Percentiles rank a stretch among this genome's conserved stretches.
Conservation (phyloP, 2,888 invertebrate genomes). For the Apamea monoglypha region DNA sequence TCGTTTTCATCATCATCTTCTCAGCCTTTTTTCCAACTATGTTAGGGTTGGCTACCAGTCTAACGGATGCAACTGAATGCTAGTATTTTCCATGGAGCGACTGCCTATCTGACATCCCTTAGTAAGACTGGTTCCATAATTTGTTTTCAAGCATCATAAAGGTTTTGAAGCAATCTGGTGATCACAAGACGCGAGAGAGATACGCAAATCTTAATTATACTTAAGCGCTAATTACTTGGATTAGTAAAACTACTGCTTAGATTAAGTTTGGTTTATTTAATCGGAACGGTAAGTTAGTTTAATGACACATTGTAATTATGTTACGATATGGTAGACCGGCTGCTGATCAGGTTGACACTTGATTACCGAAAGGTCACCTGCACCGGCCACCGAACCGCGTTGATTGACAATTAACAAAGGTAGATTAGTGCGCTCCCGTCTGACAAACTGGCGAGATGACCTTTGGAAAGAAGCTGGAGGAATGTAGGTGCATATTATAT, state of each 20-base stretch:
- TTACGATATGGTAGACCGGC: slow-evolving; percentile 6
- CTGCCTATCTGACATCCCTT: no score
- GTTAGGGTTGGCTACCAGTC: no score
- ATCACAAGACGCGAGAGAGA: no score
- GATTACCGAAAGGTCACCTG: slow-evolving; percentile 29
- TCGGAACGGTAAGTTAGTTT: not conserved
- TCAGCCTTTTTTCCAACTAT: no score
- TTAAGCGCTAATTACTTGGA: not conserved
- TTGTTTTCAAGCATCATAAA: no score
- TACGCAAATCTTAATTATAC: no score
- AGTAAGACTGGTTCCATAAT: no score
- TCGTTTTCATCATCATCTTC: no score
- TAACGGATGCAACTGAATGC: no score
- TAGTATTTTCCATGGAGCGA: no score
- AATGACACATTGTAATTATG: not conserved
- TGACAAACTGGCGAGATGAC: not conserved
- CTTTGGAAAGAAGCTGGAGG: not conserved
- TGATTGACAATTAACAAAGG: slow-evolving; percentile 35
- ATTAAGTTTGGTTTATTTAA: not conserved
- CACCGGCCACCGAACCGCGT: slow-evolving; percentile 13
- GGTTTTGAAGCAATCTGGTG: no score
- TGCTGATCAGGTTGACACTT: not conserved
- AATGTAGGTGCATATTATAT: not conserved
- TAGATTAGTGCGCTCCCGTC: not conserved
- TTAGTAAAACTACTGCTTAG: not conserved